phyloP scores from a whole-genome alignment of 2,888 invertebrate genomes.

The Acleris sparsana region DNA sequence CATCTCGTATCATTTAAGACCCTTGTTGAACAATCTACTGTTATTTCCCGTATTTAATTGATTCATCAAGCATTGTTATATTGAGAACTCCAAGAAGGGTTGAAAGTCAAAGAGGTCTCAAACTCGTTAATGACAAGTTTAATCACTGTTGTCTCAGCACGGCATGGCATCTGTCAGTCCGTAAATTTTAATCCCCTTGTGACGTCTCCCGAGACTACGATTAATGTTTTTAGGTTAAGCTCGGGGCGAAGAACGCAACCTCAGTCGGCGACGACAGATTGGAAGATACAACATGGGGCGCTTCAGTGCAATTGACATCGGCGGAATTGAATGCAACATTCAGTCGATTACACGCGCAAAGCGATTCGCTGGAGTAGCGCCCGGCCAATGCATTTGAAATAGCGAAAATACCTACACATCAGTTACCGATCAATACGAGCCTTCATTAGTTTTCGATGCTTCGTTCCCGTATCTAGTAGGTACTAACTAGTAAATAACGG shows the following conservation, averaged over 20 bases:
- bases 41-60: background rate
- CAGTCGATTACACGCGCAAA: constrained; percentile 56
- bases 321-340: constrained; percentile 42
- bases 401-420: constrained; percentile 42
- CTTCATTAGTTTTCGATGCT: constrained; percentile 3
- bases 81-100: background rate
- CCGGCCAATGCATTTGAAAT: constrained; percentile 58
- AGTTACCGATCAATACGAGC: constrained; percentile 62
- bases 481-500: background rate
- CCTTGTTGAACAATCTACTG: background rate
- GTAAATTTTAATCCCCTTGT: constrained; percentile 34
- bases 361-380: constrained; percentile 62
- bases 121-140: constrained; percentile 30
- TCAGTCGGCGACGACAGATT: constrained; percentile 18
- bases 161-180: constrained; percentile 34
- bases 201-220: constrained; percentile 32
- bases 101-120: constrained; percentile 13
- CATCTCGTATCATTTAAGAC: too few relatives aligned
- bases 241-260: constrained; percentile 23
- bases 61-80: background rate
- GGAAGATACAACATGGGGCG: background rate
- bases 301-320: constrained; percentile 1
- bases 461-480: background rate
- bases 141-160: constrained; percentile 35
- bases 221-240: constrained; percentile 33